phyloP scores from a whole-genome alignment of 2,797 vertebrate genomes.

The Gallirallus australis region DNA sequence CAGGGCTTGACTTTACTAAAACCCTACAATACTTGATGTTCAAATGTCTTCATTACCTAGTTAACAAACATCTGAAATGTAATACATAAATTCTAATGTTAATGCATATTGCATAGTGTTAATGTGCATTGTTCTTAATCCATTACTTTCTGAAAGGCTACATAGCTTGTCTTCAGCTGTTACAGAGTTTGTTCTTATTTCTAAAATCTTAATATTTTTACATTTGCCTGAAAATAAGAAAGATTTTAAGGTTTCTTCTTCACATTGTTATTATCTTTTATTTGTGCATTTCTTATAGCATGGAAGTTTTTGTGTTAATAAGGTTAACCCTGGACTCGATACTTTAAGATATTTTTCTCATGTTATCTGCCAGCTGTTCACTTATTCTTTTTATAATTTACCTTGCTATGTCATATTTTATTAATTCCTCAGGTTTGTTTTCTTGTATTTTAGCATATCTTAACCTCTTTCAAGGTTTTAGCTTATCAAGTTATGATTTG shows the following conservation, averaged over 20 bases:
- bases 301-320: neutral
- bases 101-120: neutral
- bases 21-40: neutral
- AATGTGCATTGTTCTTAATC: neutral
- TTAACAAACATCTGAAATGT: neutral
- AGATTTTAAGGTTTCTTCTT: neutral
- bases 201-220: neutral
- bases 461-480: neutral
- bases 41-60: neutral
- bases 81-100: neutral
- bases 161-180: neutral
- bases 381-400: neutral
- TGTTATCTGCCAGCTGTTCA: neutral
- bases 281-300: neutral
- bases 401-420: neutral
- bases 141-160: neutral
- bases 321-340: neutral
- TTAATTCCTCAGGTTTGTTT: neutral
- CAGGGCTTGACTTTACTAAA: neutral
- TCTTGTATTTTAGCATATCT: neutral
- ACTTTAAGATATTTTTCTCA: neutral
- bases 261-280: neutral
- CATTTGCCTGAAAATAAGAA: neutral
- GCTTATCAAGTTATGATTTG: neutral
- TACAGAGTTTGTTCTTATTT: neutral